Conservation (phyloP, 2,797 vertebrate genomes). For the Thripadectes ignobilis region DNA sequence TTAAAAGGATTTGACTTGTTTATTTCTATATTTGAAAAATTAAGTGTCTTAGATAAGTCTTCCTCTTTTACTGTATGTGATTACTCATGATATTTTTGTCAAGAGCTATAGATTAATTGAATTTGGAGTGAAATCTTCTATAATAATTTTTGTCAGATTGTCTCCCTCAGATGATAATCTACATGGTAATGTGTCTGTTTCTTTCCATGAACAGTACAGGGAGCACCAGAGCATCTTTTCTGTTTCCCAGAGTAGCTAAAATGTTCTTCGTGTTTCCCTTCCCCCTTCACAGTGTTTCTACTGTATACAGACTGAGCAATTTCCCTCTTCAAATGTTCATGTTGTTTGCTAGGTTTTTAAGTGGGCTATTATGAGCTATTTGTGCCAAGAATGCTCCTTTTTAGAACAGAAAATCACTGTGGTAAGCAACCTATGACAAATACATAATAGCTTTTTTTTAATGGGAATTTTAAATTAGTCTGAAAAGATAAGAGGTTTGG, state of each 20-base stretch:
- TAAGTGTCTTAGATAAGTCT: background rate
- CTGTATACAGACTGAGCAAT: background rate
- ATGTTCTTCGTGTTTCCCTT: background rate
- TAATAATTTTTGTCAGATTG: background rate
- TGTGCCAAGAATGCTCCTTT: background rate
- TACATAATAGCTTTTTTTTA: background rate
- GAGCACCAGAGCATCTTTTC: background rate
- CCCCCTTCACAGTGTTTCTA: background rate
- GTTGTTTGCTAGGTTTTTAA: constrained; percentile 5
- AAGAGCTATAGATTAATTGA: background rate
- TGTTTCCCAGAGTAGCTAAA: background rate
- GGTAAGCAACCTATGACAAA: background rate
- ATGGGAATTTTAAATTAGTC: background rate
- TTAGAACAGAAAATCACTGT: background rate
- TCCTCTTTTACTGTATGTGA: background rate
- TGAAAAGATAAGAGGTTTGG: background rate
- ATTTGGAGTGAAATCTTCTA: background rate
- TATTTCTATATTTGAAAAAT: background rate
- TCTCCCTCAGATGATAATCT: background rate
- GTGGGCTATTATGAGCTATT: background rate
- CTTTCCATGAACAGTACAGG: background rate
- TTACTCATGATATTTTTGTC: background rate
- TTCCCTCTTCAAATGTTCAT: background rate
- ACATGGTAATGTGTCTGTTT: background rate
- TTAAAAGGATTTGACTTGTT: background rate